These are phyloP conservation scores for Drosophila niveifrons DNA, from an alignment of 2,888 invertebrate species.

Conservation along the genomic window DNA sequence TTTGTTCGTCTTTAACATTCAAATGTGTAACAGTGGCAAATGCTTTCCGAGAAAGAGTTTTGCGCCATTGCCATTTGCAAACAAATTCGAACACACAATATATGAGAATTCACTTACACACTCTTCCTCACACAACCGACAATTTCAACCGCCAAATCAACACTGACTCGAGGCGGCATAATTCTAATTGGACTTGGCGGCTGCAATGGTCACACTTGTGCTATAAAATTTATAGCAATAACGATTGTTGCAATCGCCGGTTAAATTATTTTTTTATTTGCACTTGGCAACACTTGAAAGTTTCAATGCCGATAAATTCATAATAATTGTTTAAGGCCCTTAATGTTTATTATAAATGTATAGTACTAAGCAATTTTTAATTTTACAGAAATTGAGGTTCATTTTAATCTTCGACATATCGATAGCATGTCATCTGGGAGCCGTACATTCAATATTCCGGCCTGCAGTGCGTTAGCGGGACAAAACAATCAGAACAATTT, in stretches of 20 bases:
- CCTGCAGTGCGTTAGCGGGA: too few species aligned
- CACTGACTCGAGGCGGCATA: conserved; percentile 58
- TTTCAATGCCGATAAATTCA: background rate
- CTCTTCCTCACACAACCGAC: conserved; percentile 39
- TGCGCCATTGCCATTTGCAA: conserved; percentile 8
- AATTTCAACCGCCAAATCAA: conserved; percentile 60
- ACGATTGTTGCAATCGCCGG: background rate
- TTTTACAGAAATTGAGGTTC: too few species aligned
- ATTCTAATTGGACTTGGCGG: conserved; percentile 43
- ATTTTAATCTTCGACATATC: background rate
- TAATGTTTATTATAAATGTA: too few species aligned
- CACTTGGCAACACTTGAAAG: background rate
- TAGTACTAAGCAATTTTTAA: too few species aligned
- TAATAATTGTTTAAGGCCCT: too few species aligned
- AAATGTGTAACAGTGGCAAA: conserved; percentile 42
- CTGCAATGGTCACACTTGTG: conserved; percentile 48
- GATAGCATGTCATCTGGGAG: background rate
- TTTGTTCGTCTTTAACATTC: conserved; percentile 40
- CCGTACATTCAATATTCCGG: too few species aligned
- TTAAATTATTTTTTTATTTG: background rate
- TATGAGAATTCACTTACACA: conserved; percentile 37
- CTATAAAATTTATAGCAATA: conserved; percentile 10
- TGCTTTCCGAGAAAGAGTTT: conserved; percentile 6
- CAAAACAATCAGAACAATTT: too few species aligned
- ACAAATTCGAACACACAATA: conserved; percentile 7